Percentiles rank a stretch among this genome's conserved stretches.
Evolutionary conservation across 2,113 vertebrate species (phyloP).

Genomic region (Cyanoliseus patagonus): DNA sequence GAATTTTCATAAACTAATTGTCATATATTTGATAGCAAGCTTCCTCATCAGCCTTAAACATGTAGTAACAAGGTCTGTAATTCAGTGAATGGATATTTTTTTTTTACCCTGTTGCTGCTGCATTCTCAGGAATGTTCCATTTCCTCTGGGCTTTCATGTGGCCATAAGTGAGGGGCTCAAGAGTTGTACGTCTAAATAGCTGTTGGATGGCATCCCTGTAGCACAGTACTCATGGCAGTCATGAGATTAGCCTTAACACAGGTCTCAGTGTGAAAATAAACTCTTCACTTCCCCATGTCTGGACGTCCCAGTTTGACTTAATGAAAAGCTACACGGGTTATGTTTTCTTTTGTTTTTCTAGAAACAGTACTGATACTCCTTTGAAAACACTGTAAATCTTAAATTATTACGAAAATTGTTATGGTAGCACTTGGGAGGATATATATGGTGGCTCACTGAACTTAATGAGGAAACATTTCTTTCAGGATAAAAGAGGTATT

Average conservation of each 20-base stretch:
- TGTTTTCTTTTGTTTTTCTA: not conserved
- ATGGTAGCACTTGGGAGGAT: not conserved
- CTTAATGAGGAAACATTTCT: not conserved
- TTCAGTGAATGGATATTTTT: not conserved
- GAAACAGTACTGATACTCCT: not conserved
- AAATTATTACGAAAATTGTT: not conserved
- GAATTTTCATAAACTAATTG: not conserved
- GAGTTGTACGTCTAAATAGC: not conserved
- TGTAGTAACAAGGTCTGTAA: not conserved
- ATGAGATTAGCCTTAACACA: accelerated
- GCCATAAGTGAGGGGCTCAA: not conserved
- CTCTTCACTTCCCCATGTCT: not conserved
- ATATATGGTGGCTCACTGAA: not conserved
- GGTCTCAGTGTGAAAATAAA: not conserved
- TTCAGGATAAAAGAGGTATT: not conserved
- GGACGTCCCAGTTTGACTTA: not conserved
- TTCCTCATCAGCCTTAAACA: not conserved
- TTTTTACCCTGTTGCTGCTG: not conserved
- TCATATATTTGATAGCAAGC: not conserved
- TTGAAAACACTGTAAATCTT: not conserved
- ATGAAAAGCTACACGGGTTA: not conserved
- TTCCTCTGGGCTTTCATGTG: not conserved
- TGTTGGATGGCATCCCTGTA: not conserved
- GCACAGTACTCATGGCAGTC: not conserved
- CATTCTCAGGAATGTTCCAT: not conserved